Evolutionary conservation across 1,140 invertebrate species (phyloP).

Genomic region (Daktulosphaira vitifoliae): DNA sequence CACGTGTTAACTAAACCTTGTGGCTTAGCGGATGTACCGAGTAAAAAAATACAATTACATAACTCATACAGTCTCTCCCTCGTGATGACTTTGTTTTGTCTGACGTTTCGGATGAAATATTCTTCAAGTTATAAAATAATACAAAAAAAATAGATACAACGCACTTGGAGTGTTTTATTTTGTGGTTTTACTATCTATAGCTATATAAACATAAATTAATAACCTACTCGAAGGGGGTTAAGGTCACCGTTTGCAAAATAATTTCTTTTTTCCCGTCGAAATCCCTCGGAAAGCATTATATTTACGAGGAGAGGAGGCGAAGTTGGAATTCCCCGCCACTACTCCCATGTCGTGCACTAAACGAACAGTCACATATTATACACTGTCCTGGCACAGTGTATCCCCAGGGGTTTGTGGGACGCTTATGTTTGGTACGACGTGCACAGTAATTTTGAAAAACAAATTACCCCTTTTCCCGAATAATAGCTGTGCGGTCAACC

Average conservation of each 20-base stretch:
- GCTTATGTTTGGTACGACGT: constrained; percentile 7
- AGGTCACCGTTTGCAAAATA: constrained; percentile 27
- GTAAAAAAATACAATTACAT: constrained; percentile 1
- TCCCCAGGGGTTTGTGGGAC: constrained; percentile 1
- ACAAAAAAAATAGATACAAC: not conserved
- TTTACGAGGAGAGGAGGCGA: not conserved
- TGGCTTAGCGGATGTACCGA: not conserved
- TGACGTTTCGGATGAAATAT: not conserved
- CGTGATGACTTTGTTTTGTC: not conserved
- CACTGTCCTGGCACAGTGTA: not conserved
- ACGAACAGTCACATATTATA: not conserved
- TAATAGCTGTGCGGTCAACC: constrained; percentile 33
- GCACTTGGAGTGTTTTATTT: not conserved
- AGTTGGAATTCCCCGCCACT: too few species aligned
- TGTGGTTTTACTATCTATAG: not conserved
- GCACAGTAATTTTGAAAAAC: constrained; percentile 31
- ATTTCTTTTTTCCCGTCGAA: constrained; percentile 22
- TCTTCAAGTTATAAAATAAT: constrained; percentile 17
- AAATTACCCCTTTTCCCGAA: constrained; percentile 28
- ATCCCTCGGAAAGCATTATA: constrained; percentile 23
- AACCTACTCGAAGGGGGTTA: constrained; percentile 3
- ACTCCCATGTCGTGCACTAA: too few species aligned
- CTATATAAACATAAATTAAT: constrained; percentile 32
- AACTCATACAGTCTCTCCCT: constrained; percentile 3
- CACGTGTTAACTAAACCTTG: not conserved